Evolutionary conservation across 2,797 vertebrate species (phyloP).

Genomic region (Rhabdophis nuchalis): DNA sequence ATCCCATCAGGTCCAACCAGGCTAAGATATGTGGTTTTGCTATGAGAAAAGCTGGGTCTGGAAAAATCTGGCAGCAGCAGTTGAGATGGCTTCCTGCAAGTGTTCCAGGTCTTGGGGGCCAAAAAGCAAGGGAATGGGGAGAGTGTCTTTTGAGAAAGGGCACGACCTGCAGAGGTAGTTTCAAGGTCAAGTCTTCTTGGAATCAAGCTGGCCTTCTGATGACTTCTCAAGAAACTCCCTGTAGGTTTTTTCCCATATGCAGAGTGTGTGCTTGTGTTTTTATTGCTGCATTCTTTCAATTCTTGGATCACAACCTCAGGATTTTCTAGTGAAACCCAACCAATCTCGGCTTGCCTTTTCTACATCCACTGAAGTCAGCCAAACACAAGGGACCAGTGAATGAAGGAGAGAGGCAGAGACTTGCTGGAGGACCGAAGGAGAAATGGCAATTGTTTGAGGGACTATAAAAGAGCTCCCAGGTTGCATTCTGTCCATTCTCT

Average conservation of each 20-base stretch:
- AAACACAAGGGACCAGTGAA: not conserved
- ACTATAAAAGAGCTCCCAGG: not conserved
- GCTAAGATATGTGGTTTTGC: not conserved
- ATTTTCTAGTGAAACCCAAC: not conserved
- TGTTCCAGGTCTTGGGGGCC: not conserved
- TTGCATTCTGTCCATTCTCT: not conserved
- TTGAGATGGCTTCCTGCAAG: not conserved
- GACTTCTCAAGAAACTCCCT: not conserved
- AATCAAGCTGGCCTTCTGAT: not conserved
- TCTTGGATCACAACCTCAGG: not conserved
- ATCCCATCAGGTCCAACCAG: not conserved
- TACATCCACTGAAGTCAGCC: not conserved
- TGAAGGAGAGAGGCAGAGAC: not conserved
- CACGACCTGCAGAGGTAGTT: not conserved
- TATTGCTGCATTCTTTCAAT: not conserved
- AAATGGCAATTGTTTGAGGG: not conserved
- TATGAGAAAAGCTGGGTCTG: not conserved
- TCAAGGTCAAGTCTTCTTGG: not conserved
- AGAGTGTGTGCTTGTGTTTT: not conserved
- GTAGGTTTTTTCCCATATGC: not conserved
- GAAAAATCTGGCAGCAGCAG: not conserved
- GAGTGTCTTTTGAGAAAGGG: not conserved
- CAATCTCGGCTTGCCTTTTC: not conserved
- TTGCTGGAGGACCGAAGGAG: not conserved
- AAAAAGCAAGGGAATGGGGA: not conserved